Conservation (phyloP, 2,888 invertebrate species). For the Conchocele bisecta region DNA sequence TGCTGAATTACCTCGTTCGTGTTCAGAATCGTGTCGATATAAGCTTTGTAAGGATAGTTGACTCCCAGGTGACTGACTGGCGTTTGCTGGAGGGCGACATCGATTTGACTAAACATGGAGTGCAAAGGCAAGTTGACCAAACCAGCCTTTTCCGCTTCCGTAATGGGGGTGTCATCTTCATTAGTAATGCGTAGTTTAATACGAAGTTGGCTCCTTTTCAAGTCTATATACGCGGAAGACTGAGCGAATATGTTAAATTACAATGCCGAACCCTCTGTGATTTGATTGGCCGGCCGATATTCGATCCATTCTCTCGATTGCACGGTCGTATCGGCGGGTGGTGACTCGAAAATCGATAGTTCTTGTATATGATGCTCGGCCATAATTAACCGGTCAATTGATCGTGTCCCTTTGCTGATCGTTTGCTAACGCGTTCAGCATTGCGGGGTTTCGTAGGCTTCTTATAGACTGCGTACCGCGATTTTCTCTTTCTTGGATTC, state of each 20-base stretch:
- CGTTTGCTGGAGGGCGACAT: constrained; percentile 36
- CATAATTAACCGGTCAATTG: too few relatives aligned
- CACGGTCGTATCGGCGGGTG: constrained; percentile 8
- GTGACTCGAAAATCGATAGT: constrained; percentile 15
- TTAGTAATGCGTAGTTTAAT: constrained; percentile 28
- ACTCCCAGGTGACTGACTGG: constrained; percentile 28
- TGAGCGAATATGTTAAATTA: constrained; percentile 40
- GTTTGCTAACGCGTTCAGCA: too few relatives aligned
- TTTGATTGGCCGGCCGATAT: constrained; percentile 19
- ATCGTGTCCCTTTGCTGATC: too few relatives aligned
- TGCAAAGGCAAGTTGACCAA: constrained; percentile 23
- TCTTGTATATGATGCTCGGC: constrained; percentile 12
- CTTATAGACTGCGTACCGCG: too few relatives aligned
- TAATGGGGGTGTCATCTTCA: background rate
- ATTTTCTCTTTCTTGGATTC: background rate
- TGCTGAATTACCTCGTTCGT: background rate
- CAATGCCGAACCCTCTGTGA: constrained; percentile 11
- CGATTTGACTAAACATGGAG: constrained; percentile 29
- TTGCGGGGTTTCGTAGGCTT: too few relatives aligned
- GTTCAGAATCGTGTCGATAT: too few relatives aligned
- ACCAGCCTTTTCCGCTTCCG: background rate
- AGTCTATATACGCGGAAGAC: constrained; percentile 39
- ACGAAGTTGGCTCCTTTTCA: constrained; percentile 28
- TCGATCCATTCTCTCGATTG: constrained; percentile 36
- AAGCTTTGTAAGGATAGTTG: constrained; percentile 48